Percentiles rank a stretch among this genome's conserved stretches.
phyloP scores from a whole-genome alignment of 2,797 vertebrate species.

The Myripristis murdjan region DNA sequence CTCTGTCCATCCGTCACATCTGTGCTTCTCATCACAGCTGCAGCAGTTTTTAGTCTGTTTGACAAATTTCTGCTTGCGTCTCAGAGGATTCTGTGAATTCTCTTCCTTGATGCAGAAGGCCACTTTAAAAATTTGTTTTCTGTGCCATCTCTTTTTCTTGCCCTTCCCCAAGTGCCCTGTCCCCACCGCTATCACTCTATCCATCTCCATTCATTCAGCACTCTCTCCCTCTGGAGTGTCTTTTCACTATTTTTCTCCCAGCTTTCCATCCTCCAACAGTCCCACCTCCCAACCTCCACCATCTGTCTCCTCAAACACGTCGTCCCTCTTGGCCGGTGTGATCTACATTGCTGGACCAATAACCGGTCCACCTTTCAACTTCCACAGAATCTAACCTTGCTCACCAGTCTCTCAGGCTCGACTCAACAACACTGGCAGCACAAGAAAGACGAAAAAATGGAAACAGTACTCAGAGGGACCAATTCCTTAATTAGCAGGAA shows the following conservation, averaged over 20 bases:
- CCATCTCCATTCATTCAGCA: not conserved
- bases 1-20: not conserved
- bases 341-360: slow-evolving; percentile 12
- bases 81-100: slow-evolving; percentile 39
- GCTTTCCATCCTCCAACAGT: slow-evolving; percentile 7
- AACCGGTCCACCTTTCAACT: slow-evolving; percentile 1
- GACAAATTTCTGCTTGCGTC: slow-evolving; percentile 34
- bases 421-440: slow-evolving; percentile 14
- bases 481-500: not conserved
- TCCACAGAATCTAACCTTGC: slow-evolving; percentile 6
- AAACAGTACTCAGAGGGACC: not conserved
- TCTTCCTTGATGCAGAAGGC: slow-evolving; percentile 34
- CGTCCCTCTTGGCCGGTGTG: slow-evolving; percentile 30
- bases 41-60: slow-evolving; percentile 13
- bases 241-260: not conserved
- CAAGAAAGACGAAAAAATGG: slow-evolving; percentile 14
- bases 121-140: slow-evolving; percentile 44
- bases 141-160: slow-evolving; percentile 34
- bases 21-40: slow-evolving; percentile 33
- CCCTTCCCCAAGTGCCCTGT: not conserved
- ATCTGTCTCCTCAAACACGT: slow-evolving; percentile 27
- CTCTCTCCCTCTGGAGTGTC: not conserved
- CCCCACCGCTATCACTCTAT: not conserved
- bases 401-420: slow-evolving; percentile 9
- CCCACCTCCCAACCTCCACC: not conserved